A percentile compares a stretch with the other conserved stretches of the same genome.
Evolutionary conservation across 2,888 invertebrate genomes (phyloP).

Genomic region (Thyatira batis): DNA sequence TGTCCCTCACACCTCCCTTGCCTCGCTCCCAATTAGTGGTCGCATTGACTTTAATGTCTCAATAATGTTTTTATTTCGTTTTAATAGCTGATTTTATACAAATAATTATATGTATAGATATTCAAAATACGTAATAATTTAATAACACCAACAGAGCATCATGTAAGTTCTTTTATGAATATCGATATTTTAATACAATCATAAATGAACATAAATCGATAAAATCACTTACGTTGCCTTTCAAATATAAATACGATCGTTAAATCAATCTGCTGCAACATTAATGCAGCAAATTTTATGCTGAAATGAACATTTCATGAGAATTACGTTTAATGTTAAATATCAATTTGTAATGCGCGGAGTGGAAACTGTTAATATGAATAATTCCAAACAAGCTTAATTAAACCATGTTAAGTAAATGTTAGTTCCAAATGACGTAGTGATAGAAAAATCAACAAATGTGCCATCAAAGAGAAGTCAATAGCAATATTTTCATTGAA

Average conservation of each 20-base stretch:
- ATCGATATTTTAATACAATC: neutral
- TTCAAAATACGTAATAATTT: neutral
- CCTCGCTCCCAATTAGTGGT: conserved; percentile 68
- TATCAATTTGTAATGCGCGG: neutral
- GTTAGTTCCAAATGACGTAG: conserved; percentile 13
- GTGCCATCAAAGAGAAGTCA: conserved; percentile 43
- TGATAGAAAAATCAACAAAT: conserved; percentile 29
- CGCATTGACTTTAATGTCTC: conserved; percentile 64
- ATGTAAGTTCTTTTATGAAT: neutral
- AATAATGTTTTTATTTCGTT: conserved; percentile 48
- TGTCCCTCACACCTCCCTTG: conserved; percentile 60
- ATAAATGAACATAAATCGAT: neutral
- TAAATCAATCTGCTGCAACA: neutral
- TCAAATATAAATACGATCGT: neutral
- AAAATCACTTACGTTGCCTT: neutral
- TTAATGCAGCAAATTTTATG: neutral
- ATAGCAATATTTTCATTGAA: conserved; percentile 62
- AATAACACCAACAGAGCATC: neutral
- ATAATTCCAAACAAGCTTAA: neutral
- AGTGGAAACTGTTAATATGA: neutral
- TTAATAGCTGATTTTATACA: conserved; percentile 40
- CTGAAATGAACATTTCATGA: neutral
- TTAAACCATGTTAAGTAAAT: neutral
- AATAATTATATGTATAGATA: conserved; percentile 24
- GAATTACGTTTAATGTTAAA: neutral